Conservation (phyloP, 2,113 vertebrate genomes). For the Mesitornis unicolor region DNA sequence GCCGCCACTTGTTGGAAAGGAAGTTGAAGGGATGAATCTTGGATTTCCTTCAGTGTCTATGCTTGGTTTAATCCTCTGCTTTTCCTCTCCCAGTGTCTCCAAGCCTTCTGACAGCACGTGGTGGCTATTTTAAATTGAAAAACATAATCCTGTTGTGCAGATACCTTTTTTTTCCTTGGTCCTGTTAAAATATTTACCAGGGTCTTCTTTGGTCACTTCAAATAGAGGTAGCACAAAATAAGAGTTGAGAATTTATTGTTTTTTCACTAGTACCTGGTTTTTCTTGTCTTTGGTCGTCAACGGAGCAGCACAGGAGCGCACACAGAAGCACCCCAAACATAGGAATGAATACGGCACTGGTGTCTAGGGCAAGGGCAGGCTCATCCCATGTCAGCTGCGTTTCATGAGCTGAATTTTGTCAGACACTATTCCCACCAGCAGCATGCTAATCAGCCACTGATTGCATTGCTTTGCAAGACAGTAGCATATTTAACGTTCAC, state of each 20-base stretch:
- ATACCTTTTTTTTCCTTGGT: not conserved
- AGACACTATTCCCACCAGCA: not conserved
- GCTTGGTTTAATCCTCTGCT: not conserved
- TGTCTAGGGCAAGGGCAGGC: not conserved
- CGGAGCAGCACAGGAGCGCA: not conserved
- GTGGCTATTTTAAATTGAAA: not conserved
- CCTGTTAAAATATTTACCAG: not conserved
- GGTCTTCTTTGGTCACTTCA: not conserved
- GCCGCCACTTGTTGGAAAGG: accelerated
- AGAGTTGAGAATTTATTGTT: not conserved
- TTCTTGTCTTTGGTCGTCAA: not conserved
- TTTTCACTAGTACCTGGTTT: not conserved
- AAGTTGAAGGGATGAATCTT: not conserved
- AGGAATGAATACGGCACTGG: not conserved
- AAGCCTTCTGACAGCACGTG: not conserved
- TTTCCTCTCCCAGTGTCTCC: not conserved
- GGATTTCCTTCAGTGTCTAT: not conserved
- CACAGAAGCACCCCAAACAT: not conserved
- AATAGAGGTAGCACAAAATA: not conserved
- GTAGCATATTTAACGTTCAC: not conserved
- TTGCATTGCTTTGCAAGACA: not conserved
- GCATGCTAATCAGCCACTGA: not conserved
- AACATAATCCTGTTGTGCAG: not conserved
- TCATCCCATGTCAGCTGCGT: too few relatives aligned
- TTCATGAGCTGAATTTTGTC: not conserved